Evolutionary conservation across 1,140 invertebrate species (phyloP), one percentile per base, ranked within the genome.

Genomic region (Campoletis sonorensis): DNA sequence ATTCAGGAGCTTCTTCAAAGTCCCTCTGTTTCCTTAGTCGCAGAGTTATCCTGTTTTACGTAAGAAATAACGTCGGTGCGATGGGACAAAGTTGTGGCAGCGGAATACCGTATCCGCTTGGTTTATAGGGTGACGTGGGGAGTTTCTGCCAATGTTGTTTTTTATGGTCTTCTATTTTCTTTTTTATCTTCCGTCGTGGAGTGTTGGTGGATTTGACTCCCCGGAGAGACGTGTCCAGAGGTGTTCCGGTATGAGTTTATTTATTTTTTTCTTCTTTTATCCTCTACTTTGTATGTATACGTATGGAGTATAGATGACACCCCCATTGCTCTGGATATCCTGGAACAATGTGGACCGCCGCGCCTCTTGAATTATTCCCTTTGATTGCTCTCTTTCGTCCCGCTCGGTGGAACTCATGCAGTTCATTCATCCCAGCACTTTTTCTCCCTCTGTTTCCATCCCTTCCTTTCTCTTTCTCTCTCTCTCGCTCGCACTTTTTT

Each of bases 301-400:
- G 27, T 58, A 21, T 58, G 21, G 18, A 58, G 16, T 21, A 5
- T 58, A 13, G 64, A 23, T 70, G 30, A 30, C 67, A 13, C 67
- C 61, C 61, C 54, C 33, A 67, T 26, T 68, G 75, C 51, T 68
- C 13, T 8, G 72, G 54, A 70, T 70, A 16, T 79, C 40, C 81
- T 83, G 84, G 87, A 88, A 90, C 90, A 91, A 91, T 91, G 86
- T 86, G 33, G 80, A 61, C 86, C 85, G 88, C 85, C 89, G 85
- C 86, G 88, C 85, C 89, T 91, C 84, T 83, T 91, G 89, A 90
- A 91, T 91, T 90, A 91, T 91, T 91, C 89, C 86, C 90, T 91
- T 91, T 91, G 90, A 91, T 90, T 90, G 89, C 88, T 90, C 87
- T 87, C 86, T 90, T 91, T 90, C 87, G 89, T 89, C 82, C 80